Base-by-base conservation (phyloP, 2,113 vertebrate genomes). In the Oenanthe oenanthe region DNA sequence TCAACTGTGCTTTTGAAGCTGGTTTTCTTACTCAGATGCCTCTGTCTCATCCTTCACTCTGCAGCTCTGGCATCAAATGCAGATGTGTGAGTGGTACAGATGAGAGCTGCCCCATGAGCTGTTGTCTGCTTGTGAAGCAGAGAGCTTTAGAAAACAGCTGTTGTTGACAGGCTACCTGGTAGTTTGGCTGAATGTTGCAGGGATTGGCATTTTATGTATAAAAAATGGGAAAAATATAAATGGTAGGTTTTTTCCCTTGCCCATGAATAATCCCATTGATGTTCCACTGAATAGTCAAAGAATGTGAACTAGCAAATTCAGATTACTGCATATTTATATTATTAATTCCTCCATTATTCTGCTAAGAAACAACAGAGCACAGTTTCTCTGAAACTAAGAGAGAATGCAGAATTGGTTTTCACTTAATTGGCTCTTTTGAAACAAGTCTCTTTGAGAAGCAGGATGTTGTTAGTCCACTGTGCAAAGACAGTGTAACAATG, bases 401-500 rank as follows among this genome's bases (percentile, higher is more conserved):
- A 90, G 94, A 96, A 96, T 84, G 75, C 72, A 83, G 88, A 88
- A 83, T 95, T 93, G 79, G 60, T 93, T 95, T 96, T 81, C 88
- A 91, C 68, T 95, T 95, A 96, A 95, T 81, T 95, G 83, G 79
- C 57, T 91, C 86, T 74, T 96, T 89, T 80, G 91, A 95, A 93
- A 92, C 43, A 28, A 83, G 51, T 51, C 53, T 80, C 61, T 92
- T 77, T 77, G 88, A 65, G 68, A 93, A 93, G 73, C 76, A 95
- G 92, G 80, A 84, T 93, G 91, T 96, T 97, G 60, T 90, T 86
- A 86, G 78, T 58, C 26, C 42, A 2, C 62, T 73, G 22, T 61
- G 83, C 65, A 80, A 92, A 90, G 88, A 38, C 67, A 74, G 67
- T 38, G 75, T 86, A 73, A 85, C 78, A 88, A 66, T 93, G 77